Evolutionary conservation across 2,888 invertebrate genomes (phyloP), one percentile per base, ranked within the genome.

Genomic region (Octonoba sinensis): DNA sequence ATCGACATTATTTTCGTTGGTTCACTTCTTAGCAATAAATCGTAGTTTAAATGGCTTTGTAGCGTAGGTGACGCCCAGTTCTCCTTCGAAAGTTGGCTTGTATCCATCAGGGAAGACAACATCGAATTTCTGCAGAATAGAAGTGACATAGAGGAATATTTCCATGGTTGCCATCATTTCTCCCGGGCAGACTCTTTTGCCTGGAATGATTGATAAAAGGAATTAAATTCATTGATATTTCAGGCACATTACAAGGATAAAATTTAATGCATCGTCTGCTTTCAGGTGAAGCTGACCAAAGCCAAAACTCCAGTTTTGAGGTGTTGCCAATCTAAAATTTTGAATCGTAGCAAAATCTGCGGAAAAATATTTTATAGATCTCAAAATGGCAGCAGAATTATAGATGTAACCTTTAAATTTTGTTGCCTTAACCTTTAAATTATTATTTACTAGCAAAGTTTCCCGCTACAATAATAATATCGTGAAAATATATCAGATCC

Each of bases 81-180:
- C 62, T 12, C 56, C 71, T 16, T 82, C 82, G 20, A 82, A 75
- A 20, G 46, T 71, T 20, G 70, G 44, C 27, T 71, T 59, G 15
- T 62, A 64, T 13, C 84, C 82, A n/a, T 70, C 54, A 6, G 69
- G 74, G 11, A 73, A 65, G 3, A 6, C 11, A 0, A 84, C 66
- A 22, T 85, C 22, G 54, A 84, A 85, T 13, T 78, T 81, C 49
- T 85, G 85, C 3, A 85, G 49, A 11, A 85, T 74, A 1, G 73
- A 70, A 11, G 82, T 72, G 24, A 85, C 67, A 24, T 78, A 85
- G 11, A 85, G 46, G 56, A 85, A 85, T 8, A 85, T 46, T 59
- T 85, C 85, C 72, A 83, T 76, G 24, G 81, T 72, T 3, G 85
- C 85, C 75, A 85, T 78, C 1, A 62, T n/a, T 66, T 85, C 85